These are phyloP conservation scores for Athalia circularis DNA, from an alignment of 2,888 invertebrate species.

Conservation along the genomic window DNA sequence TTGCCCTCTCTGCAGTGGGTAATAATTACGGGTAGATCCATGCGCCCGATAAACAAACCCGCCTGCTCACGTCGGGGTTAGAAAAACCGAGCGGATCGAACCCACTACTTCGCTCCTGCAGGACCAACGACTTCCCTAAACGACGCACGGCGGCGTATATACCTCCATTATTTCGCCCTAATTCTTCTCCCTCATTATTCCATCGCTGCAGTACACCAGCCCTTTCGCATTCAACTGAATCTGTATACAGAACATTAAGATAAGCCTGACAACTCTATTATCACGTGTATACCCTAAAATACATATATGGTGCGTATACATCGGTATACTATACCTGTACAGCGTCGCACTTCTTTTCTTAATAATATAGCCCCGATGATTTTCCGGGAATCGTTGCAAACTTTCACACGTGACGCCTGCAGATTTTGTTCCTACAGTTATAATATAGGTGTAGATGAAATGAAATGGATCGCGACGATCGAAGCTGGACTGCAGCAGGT, in stretches of 20 bases:
- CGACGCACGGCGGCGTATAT: not conserved
- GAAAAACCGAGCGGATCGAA: not conserved
- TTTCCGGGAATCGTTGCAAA: too few relatives aligned
- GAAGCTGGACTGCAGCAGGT: not conserved
- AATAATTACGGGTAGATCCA: conserved; percentile 68
- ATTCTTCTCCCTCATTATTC: not conserved
- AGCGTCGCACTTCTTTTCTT: too few relatives aligned
- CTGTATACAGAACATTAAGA: conserved; percentile 22
- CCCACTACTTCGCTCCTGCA: too few relatives aligned
- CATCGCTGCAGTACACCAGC: not conserved
- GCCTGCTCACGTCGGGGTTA: not conserved
- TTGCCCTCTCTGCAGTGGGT: conserved; percentile 64
- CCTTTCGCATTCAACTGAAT: not conserved
- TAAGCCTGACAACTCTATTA: conserved; percentile 24
- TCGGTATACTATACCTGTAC: too few relatives aligned
- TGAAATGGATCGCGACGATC: conserved; percentile 22
- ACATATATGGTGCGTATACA: too few relatives aligned
- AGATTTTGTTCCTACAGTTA: too few relatives aligned
- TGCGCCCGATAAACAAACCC: conserved; percentile 58
- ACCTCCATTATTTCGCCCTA: not conserved
- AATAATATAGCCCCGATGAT: too few relatives aligned
- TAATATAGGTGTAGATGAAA: not conserved
- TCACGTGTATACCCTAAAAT: not conserved
- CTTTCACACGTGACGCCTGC: too few relatives aligned
- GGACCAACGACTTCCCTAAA: too few relatives aligned